Percentiles rank a stretch among this genome's conserved stretches.
phyloP scores from a whole-genome alignment of 2,888 invertebrate species.

The Oscheius myriophilus region DNA sequence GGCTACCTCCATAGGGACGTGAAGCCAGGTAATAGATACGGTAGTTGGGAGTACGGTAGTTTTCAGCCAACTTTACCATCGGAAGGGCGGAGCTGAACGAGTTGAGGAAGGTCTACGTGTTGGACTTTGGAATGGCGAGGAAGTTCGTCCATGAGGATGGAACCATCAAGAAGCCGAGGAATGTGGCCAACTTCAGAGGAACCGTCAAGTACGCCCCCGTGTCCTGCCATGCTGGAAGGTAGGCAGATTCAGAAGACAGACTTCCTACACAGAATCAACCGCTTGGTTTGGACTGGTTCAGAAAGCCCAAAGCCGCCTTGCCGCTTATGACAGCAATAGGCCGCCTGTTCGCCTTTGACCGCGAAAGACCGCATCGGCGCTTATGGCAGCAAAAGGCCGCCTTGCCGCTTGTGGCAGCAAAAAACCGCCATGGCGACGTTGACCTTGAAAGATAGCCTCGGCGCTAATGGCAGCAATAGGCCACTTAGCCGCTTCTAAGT shows the following conservation, averaged over 20 bases:
- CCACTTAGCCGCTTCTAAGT: no score
- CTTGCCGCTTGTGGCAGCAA: no score
- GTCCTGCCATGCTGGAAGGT: conserved; percentile 58
- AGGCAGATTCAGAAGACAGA: conserved; percentile 47
- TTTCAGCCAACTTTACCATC: conserved; percentile 47
- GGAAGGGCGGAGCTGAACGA: conserved; percentile 53
- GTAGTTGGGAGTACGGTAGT: neutral
- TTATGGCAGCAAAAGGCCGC: no score
- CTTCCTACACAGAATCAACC: no score
- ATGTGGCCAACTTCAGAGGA: conserved; percentile 64
- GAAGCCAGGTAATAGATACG: conserved; percentile 41
- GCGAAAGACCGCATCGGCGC: no score
- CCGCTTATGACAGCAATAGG: no score
- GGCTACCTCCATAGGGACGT: conserved; percentile 60
- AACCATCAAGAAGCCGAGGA: conserved; percentile 57
- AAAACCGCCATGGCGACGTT: no score
- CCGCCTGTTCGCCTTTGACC: no score
- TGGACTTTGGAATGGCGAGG: conserved; percentile 57
- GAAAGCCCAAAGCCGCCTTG: no score
- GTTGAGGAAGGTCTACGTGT: conserved; percentile 54
- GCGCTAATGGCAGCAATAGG: no score
- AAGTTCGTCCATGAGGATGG: conserved; percentile 56
- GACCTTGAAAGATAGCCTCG: no score
- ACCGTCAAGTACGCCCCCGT: conserved; percentile 66
- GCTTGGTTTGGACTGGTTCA: no score